A percentile compares a stretch with the other conserved stretches of the same genome.
Evolutionary conservation across 2,888 invertebrate species (phyloP).

Genomic region (Vandiemenella viatica): DNA sequence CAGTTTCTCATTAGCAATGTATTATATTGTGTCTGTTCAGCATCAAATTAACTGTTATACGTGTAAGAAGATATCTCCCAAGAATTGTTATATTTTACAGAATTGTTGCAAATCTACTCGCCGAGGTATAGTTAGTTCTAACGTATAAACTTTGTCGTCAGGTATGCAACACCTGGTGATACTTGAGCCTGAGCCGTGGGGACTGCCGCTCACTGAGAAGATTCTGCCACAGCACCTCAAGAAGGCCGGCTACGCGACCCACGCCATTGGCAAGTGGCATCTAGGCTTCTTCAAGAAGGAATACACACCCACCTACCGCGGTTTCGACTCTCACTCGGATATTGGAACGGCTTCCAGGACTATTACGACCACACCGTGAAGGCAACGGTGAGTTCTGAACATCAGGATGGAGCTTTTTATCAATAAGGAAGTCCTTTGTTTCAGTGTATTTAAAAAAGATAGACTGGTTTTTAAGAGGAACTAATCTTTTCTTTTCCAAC

Average conservation of each 20-base stretch:
- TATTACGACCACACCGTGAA: constrained; percentile 52
- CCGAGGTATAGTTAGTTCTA: no score
- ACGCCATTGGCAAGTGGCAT: constrained; percentile 40
- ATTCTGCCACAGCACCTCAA: constrained; percentile 35
- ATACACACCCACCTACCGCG: constrained; percentile 54
- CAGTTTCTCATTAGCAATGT: no score
- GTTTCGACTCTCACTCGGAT: constrained; percentile 72
- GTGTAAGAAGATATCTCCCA: no score
- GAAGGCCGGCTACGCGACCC: constrained; percentile 33
- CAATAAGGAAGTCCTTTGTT: no score
- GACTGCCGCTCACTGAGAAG: constrained; percentile 33
- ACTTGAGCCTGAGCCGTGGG: constrained; percentile 32
- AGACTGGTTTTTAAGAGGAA: neutral
- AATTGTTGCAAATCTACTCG: no score
- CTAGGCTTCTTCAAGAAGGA: constrained; percentile 34
- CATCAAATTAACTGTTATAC: no score
- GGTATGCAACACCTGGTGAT: constrained; percentile 38
- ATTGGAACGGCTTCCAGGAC: constrained; percentile 66
- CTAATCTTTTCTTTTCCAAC: neutral
- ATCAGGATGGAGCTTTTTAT: neutral
- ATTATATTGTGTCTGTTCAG: no score
- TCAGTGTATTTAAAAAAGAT: neutral
- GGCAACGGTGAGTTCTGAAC: constrained; percentile 29
- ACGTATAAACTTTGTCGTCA: constrained; percentile 17
- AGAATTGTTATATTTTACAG: no score